phyloP scores from a whole-genome alignment of 2,797 vertebrate species.

The Enteromius mattozi region DNA sequence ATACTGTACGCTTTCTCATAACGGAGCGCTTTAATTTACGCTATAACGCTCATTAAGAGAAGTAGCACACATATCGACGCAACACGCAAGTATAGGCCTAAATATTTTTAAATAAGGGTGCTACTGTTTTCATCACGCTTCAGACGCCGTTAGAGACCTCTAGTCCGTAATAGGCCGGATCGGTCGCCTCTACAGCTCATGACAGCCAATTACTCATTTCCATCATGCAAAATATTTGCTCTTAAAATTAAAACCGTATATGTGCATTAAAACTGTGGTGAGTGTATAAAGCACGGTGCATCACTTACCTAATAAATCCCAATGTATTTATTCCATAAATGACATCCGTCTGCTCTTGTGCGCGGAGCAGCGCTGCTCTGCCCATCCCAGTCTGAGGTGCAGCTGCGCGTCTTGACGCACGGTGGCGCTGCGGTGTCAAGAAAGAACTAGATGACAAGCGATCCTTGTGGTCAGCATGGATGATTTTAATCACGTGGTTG shows the following conservation, averaged over 20 bases:
- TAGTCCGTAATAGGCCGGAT: slow-evolving; percentile 36
- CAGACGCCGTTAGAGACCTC: slow-evolving; percentile 1
- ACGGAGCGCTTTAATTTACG: neutral
- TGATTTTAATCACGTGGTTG: neutral
- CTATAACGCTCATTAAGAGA: neutral
- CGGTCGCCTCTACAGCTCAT: slow-evolving; percentile 4
- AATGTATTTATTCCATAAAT: slow-evolving; percentile 37
- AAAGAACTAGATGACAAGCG: neutral
- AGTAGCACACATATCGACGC: neutral
- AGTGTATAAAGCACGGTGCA: neutral
- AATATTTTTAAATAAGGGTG: slow-evolving; percentile 8
- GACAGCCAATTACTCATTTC: slow-evolving; percentile 17
- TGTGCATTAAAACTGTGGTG: neutral
- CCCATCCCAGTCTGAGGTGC: slow-evolving; percentile 68
- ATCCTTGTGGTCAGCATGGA: neutral
- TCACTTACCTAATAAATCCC: slow-evolving; percentile 32
- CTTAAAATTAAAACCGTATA: neutral
- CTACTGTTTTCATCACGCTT: slow-evolving; percentile 27
- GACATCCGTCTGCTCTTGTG: slow-evolving; percentile 43
- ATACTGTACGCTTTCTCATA: neutral
- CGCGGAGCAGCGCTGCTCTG: slow-evolving; percentile 55
- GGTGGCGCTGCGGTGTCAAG: slow-evolving; percentile 68
- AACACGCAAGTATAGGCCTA: neutral
- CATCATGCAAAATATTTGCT: neutral
- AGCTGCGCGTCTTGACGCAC: slow-evolving; percentile 60